Percentiles rank a stretch among this genome's conserved stretches.
Evolutionary conservation across 2,888 invertebrate genomes (phyloP).

Genomic region (Criorhina ranunculi): DNA sequence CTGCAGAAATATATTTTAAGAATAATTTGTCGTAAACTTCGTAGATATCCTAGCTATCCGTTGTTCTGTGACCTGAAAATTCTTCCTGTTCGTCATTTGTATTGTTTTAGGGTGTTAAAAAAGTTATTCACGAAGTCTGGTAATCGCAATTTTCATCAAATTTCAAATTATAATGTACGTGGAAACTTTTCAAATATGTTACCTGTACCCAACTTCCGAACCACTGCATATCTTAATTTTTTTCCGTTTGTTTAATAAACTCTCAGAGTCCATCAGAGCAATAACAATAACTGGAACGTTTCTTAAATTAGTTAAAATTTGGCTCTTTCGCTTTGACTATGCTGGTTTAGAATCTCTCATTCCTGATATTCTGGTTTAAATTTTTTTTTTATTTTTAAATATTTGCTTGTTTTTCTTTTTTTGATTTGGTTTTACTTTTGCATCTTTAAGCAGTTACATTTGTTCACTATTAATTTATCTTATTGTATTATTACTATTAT

Average conservation of each 20-base stretch:
- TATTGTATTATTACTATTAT: too few relatives aligned
- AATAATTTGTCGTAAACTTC: not conserved
- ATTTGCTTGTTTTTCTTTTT: too few relatives aligned
- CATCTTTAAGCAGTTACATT: too few relatives aligned
- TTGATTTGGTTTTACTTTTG: too few relatives aligned
- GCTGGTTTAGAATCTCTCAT: too few relatives aligned
- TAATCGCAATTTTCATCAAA: not conserved
- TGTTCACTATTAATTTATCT: too few relatives aligned
- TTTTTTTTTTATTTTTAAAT: too few relatives aligned
- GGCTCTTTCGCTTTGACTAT: not conserved
- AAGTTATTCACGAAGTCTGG: not conserved
- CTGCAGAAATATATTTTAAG: not conserved
- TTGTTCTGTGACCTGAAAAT: not conserved
- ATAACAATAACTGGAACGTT: not conserved
- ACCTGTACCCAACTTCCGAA: not conserved
- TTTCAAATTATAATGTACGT: not conserved
- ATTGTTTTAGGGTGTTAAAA: not conserved
- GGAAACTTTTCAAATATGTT: too few relatives aligned
- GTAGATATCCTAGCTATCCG: not conserved
- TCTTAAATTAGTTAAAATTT: not conserved
- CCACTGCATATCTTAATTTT: not conserved
- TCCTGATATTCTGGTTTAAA: too few relatives aligned
- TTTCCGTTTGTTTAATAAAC: conserved; percentile 1
- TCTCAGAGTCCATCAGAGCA: not conserved
- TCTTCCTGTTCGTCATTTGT: not conserved